Base-by-base conservation (phyloP, 2,797 vertebrate species). In the Labeo calbasu region DNA sequence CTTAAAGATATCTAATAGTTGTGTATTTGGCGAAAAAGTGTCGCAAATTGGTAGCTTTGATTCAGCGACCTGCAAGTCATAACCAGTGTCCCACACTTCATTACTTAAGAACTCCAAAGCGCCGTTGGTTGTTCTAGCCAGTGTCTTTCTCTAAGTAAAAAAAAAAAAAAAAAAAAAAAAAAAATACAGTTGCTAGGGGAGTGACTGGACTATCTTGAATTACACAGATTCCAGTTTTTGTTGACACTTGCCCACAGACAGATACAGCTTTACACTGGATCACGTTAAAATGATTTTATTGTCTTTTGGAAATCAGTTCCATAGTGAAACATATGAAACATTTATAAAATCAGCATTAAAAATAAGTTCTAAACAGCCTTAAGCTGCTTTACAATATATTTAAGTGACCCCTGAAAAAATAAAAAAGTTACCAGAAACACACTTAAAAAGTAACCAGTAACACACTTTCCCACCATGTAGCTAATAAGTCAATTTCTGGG, bases 271-370 rank as follows among this genome's bases (percentile, higher is more conserved):
- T 53, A 75, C 28, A 76, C 28, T 0, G 3, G 50, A 32, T 66
- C 36, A n/a, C 63, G 46, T 55, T 9, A 28, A 72, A 68, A 9
- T n/a, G 2, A 25, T 32, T 83, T 83, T 77, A 83, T 83, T 83
- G 50, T n/a, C 2, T 65, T 66, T 82, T 68, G 7, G 5, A 68
- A 17, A 7, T 25, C 9, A 57, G 28, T 68, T 83, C 25, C 50
- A 61, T 32, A 65, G 25, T 25, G 5, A 76, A 82, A 82, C 57
- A 75, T 36, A 73, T 66, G 28, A 53, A 75, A 83, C 71, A 43
- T 76, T 43, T 66, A 68, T 46, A 53, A 76, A 66, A 83, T 9
- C 0, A 28, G 25, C n/a, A 43, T 55, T 73, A 14, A 50, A 72
- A 81, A 63, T 15, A 23, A 21, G 4, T 15, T 50, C 50, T 65